These are phyloP conservation scores for Barypeithes pellucidus DNA, from an alignment of 2,888 invertebrate species.

Conservation along the genomic window DNA sequence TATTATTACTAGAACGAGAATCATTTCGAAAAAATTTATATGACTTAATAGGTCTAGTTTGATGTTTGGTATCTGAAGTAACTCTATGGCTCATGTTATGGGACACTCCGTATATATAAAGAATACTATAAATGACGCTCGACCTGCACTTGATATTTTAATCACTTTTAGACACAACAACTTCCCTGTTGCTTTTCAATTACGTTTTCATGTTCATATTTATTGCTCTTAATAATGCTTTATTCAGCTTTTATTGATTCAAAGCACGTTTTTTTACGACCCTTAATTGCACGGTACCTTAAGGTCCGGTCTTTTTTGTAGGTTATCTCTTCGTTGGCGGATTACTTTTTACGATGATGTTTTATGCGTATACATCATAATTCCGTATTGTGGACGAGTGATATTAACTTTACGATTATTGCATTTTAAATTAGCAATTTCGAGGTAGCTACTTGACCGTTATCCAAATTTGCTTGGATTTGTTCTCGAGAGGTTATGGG, in stretches of 20 bases:
- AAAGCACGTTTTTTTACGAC: constrained; percentile 40
- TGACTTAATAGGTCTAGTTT: no score
- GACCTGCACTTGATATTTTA: background rate
- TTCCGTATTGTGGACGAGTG: constrained; percentile 2
- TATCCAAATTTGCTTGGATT: constrained; percentile 2
- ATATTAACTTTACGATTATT: constrained; percentile 22
- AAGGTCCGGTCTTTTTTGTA: constrained; percentile 2
- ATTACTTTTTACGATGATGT: background rate
- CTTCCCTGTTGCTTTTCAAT: constrained; percentile 4
- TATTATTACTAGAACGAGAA: no score
- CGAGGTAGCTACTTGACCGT: background rate
- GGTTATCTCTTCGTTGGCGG: background rate
- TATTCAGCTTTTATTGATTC: constrained; percentile 34
- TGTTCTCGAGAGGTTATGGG: background rate
- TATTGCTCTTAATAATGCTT: constrained; percentile 38
- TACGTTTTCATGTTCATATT: constrained; percentile 19
- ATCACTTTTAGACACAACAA: background rate
- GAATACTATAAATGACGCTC: no score
- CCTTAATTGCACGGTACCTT: constrained; percentile 36
- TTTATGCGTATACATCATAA: constrained; percentile 7
- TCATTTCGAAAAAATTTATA: no score
- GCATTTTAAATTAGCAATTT: constrained; percentile 18
- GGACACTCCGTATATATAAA: no score
- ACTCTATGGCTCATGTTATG: no score
- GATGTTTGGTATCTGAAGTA: no score